Base-by-base conservation (phyloP, 2,113 vertebrate species). In the Macquaria australasica region DNA sequence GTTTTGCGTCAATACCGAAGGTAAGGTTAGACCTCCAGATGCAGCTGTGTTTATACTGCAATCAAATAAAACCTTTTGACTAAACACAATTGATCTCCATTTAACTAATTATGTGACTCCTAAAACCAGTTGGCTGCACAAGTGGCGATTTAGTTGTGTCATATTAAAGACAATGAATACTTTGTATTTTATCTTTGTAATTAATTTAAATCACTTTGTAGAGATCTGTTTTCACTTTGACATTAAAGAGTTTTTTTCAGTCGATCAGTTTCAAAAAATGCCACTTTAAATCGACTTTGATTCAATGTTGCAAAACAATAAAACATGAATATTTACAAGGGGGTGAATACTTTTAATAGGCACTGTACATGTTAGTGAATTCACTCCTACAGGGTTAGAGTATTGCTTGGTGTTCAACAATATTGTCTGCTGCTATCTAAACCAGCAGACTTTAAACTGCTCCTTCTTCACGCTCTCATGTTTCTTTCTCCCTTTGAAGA, bases 401-500 rank as follows among this genome's bases (percentile, higher is more conserved):
- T 45, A 18, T 16, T 21, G 3, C 48, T 51, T 51, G 41, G 55
- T 68, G 41, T 51, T 37, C 14, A 34, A 15, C n/a, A 20, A 3
- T 39, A 39, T 58, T 41, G 41, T 75, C 41, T 55, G 73, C 55
- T 69, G 68, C 70, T 10, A 21, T 25, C 28, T 21, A 66, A 73
- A 67, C 68, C n/a, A 25, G 14, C 51, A 79, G 62, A 68, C 60
- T 79, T 59, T 60, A 74, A 73, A 73, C 69, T 31, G 50, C 23
- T 23, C 60, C 21, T 23, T 68, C 48, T 37, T 77, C 45, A 70
- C 16, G 7, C 8, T 69, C 59, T 85, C 71, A 31, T 56, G 83
- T 80, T 85, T 67, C 76, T 55, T 48, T 39, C 41, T 28, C 55
- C 14, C 31, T 75, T 37, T 70, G 25, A 85, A 70, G 71, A 80